phyloP scores from a whole-genome alignment of 2,797 vertebrate species.

The Lates japonicus region DNA sequence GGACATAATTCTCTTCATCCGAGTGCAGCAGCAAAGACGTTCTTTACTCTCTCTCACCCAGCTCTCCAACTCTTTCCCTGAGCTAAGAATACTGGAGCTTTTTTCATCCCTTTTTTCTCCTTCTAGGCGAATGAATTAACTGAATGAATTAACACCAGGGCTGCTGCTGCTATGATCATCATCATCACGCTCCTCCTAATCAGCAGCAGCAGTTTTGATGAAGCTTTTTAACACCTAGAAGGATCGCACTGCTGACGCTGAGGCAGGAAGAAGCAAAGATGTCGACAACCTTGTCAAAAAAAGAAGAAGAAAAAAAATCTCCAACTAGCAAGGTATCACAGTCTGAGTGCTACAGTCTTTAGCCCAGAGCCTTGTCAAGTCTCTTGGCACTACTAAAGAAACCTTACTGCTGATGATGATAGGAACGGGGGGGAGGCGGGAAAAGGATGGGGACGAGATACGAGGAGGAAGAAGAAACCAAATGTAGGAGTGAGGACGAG shows the following conservation, averaged over 20 bases:
- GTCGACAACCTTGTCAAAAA: constrained; percentile 75
- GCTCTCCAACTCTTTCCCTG: constrained; percentile 63
- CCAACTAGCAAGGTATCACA: constrained; percentile 68
- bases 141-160: constrained; percentile 81
- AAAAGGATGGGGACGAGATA: constrained; percentile 29
- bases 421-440: constrained; percentile 38
- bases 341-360: constrained; percentile 69
- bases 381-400: constrained; percentile 74
- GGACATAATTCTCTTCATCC: constrained; percentile 70
- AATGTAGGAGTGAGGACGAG: constrained; percentile 38
- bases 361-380: constrained; percentile 76
- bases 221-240: constrained; percentile 79
- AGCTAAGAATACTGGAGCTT: constrained; percentile 68
- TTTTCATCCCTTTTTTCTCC: constrained; percentile 51
- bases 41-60: constrained; percentile 46
- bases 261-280: constrained; percentile 76
- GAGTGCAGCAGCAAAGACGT: constrained; percentile 51
- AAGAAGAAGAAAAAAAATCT: constrained; percentile 22
- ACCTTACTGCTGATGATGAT: constrained; percentile 65
- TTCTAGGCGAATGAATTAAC: constrained; percentile 79
- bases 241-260: constrained; percentile 75
- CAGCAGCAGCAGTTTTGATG: constrained; percentile 70
- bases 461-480: constrained; percentile 21
- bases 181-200: constrained; percentile 71
- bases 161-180: constrained; percentile 72